These are phyloP conservation scores for Clarias macrocephalus DNA, from an alignment of 2,113 vertebrate genomes.

Conservation along the genomic window DNA sequence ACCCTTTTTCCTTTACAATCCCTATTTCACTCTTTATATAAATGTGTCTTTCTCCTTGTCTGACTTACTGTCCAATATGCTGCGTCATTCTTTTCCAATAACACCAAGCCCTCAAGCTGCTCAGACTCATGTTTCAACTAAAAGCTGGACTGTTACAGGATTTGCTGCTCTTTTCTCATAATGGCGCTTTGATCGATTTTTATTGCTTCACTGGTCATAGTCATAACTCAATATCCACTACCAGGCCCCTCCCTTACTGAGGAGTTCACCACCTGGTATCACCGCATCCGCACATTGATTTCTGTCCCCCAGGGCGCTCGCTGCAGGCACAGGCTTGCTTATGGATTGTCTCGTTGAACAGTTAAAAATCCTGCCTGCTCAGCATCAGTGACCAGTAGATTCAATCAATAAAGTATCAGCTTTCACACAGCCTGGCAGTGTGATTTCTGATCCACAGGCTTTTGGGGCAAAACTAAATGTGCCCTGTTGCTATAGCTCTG, in stretches of 20 bases:
- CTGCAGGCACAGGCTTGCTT: conserved; percentile 18
- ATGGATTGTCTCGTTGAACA: conserved; percentile 18
- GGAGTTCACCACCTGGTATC: conserved; percentile 17
- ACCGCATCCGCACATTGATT: conserved; percentile 32
- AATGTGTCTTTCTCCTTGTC: neutral
- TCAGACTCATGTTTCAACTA: conserved; percentile 45
- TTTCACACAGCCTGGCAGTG: neutral
- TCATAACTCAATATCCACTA: conserved; percentile 25
- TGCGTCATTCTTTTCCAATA: conserved; percentile 36
- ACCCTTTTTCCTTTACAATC: neutral
- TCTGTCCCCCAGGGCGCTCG: neutral
- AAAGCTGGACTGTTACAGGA: conserved; percentile 33
- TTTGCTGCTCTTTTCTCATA: conserved; percentile 44
- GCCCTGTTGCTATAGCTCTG: conserved; percentile 6
- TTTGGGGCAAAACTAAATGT: neutral
- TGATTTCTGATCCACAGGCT: conserved; percentile 5
- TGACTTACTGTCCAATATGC: conserved; percentile 8
- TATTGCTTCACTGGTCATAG: conserved; percentile 43
- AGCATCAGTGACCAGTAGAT: conserved; percentile 29
- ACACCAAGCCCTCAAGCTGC: neutral
- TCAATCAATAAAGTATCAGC: conserved; percentile 35
- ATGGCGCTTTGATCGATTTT: conserved; percentile 43
- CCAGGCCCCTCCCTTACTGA: neutral
- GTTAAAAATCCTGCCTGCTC: conserved; percentile 38
- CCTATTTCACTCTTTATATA: neutral